Conservation (phyloP, 2,797 vertebrate genomes). For the Setipinna tenuifilis region DNA sequence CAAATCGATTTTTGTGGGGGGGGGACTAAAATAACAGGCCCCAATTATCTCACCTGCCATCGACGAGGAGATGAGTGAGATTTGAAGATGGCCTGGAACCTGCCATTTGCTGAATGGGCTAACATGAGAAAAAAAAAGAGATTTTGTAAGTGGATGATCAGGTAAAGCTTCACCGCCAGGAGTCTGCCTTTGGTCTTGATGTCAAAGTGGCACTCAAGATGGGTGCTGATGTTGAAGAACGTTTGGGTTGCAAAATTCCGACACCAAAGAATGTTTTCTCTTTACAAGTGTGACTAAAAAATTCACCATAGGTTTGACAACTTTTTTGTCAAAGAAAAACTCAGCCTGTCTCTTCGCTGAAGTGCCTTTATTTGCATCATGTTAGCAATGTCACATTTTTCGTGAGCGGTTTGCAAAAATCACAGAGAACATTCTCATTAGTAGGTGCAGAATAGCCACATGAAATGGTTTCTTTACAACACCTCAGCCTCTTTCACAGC, state of each 20-base stretch:
- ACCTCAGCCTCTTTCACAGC: slow-evolving; percentile 48
- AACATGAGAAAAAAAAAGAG: not conserved
- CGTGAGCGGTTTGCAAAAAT: slow-evolving; percentile 71
- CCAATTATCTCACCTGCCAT: slow-evolving; percentile 16
- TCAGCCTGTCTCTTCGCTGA: slow-evolving; percentile 52
- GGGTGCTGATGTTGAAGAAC: slow-evolving; percentile 3
- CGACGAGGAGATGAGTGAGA: not conserved
- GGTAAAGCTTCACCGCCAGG: not conserved
- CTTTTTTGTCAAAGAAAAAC: slow-evolving; percentile 57
- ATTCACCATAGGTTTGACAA: slow-evolving; percentile 56
- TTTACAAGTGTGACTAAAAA: slow-evolving; percentile 23
- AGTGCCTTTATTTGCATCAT: slow-evolving; percentile 64
- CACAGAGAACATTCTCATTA: slow-evolving; percentile 80
- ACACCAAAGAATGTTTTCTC: not conserved
- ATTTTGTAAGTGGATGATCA: slow-evolving; percentile 12
- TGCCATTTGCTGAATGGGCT: not conserved
- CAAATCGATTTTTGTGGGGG: not conserved
- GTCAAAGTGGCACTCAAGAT: not conserved
- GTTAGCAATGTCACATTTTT: slow-evolving; percentile 70
- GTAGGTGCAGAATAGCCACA: slow-evolving; percentile 78
- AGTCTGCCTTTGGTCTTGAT: not conserved
- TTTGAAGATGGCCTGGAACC: not conserved
- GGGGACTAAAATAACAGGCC: not conserved
- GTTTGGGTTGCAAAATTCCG: not conserved
- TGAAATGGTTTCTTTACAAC: slow-evolving; percentile 68